Conservation (phyloP, 2,113 vertebrate species). For the Oreochromis aureus region DNA sequence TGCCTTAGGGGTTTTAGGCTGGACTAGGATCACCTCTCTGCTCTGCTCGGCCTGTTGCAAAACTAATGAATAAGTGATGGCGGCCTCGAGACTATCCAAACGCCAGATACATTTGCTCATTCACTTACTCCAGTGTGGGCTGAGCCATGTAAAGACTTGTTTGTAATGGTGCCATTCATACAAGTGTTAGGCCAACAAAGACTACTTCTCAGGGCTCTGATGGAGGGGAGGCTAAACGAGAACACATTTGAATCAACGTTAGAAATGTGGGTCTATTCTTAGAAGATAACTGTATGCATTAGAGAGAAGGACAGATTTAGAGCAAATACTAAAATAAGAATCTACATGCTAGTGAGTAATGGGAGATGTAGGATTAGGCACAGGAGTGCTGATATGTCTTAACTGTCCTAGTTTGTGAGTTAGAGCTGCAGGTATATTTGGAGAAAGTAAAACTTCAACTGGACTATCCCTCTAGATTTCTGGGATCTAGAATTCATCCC, state of each 20-base stretch:
- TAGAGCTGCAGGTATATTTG: neutral
- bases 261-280: neutral
- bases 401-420: neutral
- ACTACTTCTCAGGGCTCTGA: neutral
- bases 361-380: neutral
- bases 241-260: neutral
- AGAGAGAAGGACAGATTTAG: neutral
- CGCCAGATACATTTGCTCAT: constrained; percentile 4
- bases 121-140: constrained; percentile 27
- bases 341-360: neutral
- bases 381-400: neutral
- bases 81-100: neutral
- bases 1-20: neutral
- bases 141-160: constrained; percentile 7
- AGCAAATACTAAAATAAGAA: neutral
- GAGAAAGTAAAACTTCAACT: neutral
- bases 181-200: neutral
- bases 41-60: neutral
- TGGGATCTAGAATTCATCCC: neutral
- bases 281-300: neutral
- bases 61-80: constrained; percentile 12
- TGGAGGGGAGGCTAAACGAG: neutral
- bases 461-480: neutral
- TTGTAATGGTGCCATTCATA: constrained; percentile 8
- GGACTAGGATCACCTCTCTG: constrained; percentile 15